Base-by-base conservation (phyloP, 2,113 vertebrate species). In the Odobenus rosmarus region DNA sequence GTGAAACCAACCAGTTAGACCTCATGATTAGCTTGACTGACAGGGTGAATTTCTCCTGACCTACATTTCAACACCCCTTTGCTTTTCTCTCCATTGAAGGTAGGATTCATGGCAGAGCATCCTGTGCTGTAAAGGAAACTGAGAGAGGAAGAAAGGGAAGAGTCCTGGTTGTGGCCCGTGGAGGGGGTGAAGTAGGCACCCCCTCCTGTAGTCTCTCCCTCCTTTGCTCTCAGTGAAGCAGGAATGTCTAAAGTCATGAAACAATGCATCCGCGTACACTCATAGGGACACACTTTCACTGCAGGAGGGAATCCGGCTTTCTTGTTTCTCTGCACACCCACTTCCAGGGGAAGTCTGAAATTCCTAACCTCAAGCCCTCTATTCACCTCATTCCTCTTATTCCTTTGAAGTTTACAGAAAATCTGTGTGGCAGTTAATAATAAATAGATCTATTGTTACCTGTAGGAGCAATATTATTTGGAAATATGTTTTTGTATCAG, bases 341-440 rank as follows among this genome's bases (percentile, higher is more conserved):
- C 51, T 71, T 33, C 42, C 46, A 49, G 36, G 3, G 36, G 23
- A 64, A 59, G 4, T 51, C 85, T 80, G 36, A 93, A 93, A 89
- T 89, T 24, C 36, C 26, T 76, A 23, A 57, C 93, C 69, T 79
- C 53, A 96, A 23, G 7, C 13, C 26, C 67, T 61, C 28, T 26
- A 3, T 39, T 76, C 33, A 39, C n/a, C 33, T 74, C 18, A 6
- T 69, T 93, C 59, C 18, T 90, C 21, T 59, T 12, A 79, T 42
- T 95, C 33, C 13, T 90, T 84, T 39, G 62, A 82, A 77, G 49
- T 62, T 67, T 61, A 89, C 59, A 89, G 64, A 93, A 95, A 93
- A 80, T 42, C 5, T 36, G 33, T 88, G 36, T 15, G 90, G 1
- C 26, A 10, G 39, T 95, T 81, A 84, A 82, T 93, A 33, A 74